Conservation (phyloP, 2,888 invertebrate genomes). For the Drosophila emarginata region DNA sequence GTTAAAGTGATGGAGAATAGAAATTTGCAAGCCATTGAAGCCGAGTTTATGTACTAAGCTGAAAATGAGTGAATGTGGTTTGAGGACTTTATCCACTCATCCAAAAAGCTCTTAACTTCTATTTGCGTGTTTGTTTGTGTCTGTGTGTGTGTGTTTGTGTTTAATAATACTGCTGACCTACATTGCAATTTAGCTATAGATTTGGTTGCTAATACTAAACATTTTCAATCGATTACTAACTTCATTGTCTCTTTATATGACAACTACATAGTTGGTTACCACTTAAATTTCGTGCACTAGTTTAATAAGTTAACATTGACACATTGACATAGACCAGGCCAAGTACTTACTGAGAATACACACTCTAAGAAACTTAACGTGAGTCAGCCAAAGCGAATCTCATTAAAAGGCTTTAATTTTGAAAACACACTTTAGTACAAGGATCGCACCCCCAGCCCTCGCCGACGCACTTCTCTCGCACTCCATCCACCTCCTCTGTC, state of each 20-base stretch:
- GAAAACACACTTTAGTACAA: constrained; percentile 75
- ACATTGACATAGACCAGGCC: constrained; percentile 18
- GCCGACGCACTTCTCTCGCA: constrained; percentile 27
- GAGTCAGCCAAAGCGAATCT: constrained; percentile 76
- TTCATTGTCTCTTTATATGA: not conserved
- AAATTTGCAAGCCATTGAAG: not conserved
- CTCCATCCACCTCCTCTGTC: not conserved
- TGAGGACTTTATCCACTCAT: not conserved
- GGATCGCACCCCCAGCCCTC: constrained; percentile 1
- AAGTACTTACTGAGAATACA: constrained; percentile 77
- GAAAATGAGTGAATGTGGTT: not conserved
- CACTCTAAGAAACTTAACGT: constrained; percentile 77
- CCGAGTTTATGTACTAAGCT: not conserved
- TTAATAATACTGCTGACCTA: not conserved
- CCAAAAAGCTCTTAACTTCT: not conserved
- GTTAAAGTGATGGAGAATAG: not conserved
- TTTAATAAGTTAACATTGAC: constrained; percentile 60
- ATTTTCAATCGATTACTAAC: not conserved
- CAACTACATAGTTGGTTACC: not conserved
- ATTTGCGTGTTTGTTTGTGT: no score
- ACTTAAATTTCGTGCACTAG: constrained; percentile 65
- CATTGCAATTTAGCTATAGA: not conserved
- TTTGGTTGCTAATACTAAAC: not conserved
- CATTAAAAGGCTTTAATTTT: constrained; percentile 78
- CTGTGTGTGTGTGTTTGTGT: not conserved